Evolutionary conservation across 1,140 invertebrate genomes (phyloP).

Genomic region (Steinernema khuongi): DNA sequence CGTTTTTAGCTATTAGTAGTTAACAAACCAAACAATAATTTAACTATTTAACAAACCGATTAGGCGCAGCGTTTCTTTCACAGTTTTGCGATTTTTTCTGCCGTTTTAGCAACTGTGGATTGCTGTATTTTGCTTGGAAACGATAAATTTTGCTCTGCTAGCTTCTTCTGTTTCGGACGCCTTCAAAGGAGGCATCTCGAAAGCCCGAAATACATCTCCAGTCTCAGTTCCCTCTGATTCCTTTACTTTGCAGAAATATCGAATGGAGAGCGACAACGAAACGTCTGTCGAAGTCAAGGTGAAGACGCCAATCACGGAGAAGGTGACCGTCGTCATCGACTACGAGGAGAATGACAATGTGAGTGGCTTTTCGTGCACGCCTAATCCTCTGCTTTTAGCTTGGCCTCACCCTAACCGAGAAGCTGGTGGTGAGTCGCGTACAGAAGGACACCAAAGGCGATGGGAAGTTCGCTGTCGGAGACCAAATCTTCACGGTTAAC

Average conservation of each 20-base stretch:
- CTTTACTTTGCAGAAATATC: not conserved
- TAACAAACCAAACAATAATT: too few species aligned
- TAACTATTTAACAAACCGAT: too few species aligned
- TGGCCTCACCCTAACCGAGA: not conserved
- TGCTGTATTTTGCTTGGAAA: too few species aligned
- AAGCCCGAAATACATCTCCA: too few species aligned
- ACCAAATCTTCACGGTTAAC: not conserved
- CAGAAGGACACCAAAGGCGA: not conserved
- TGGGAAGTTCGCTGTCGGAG: not conserved
- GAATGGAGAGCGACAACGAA: not conserved
- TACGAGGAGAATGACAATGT: not conserved
- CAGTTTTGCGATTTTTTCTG: too few species aligned
- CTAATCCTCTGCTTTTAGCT: not conserved
- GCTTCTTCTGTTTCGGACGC: too few species aligned
- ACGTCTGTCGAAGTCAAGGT: not conserved
- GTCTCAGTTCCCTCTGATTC: too few species aligned
- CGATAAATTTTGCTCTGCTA: too few species aligned
- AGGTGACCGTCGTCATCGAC: not conserved
- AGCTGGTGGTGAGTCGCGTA: not conserved
- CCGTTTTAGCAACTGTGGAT: too few species aligned
- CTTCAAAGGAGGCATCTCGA: too few species aligned
- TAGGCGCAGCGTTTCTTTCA: too few species aligned
- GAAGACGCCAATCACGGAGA: not conserved
- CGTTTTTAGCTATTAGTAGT: too few species aligned
- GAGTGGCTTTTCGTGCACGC: not conserved